These are phyloP conservation scores for Promerops cafer DNA, from an alignment of 2,113 vertebrate species.

Conservation along the genomic window DNA sequence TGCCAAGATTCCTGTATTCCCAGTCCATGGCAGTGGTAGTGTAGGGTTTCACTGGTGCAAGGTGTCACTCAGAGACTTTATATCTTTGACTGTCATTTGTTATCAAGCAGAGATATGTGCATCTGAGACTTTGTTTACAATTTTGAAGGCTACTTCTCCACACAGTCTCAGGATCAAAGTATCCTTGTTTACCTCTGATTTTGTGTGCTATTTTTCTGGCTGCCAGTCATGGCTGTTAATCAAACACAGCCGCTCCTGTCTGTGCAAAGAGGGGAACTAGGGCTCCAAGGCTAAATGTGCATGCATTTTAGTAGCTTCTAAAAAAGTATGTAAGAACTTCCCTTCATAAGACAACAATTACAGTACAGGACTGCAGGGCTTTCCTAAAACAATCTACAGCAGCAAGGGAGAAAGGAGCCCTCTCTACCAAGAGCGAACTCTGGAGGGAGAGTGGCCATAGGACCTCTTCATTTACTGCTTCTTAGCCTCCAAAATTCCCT, in stretches of 20 bases:
- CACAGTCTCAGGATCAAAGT: neutral
- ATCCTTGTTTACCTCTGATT: neutral
- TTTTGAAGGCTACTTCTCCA: neutral
- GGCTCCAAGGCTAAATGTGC: neutral
- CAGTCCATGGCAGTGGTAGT: rapidly evolving
- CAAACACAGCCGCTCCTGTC: neutral
- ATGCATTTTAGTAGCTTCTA: neutral
- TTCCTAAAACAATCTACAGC: neutral
- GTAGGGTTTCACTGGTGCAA: neutral
- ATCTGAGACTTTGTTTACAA: neutral
- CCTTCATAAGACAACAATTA: neutral
- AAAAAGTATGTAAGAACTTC: neutral
- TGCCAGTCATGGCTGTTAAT: neutral
- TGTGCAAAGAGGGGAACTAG: neutral
- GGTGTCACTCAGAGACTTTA: neutral
- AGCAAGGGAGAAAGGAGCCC: neutral
- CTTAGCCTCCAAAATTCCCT: neutral
- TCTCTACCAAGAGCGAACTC: neutral
- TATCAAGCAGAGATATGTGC: neutral
- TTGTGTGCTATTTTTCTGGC: neutral
- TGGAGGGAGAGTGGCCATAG: neutral
- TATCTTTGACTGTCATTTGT: neutral
- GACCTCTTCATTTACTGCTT: neutral
- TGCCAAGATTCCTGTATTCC: neutral
- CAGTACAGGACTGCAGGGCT: neutral